Evolutionary conservation across 92 coral and sea anemone genomes (phyloP), one percentile per base, ranked within the genome.

Genomic region (Epizoanthus ramosus): DNA sequence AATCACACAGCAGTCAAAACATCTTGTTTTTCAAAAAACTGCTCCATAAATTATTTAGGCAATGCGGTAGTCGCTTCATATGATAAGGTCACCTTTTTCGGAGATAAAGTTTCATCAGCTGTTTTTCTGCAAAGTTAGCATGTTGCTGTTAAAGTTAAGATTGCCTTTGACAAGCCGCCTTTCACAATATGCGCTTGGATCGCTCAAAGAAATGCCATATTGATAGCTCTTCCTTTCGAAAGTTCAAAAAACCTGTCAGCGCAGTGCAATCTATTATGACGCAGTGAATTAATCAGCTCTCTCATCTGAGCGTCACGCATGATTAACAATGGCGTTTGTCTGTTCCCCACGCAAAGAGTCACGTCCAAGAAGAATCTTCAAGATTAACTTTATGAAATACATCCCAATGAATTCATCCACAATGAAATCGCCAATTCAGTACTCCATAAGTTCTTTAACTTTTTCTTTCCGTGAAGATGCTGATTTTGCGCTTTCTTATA

Each of bases 281-380:
- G 71, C 82, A 59, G 54, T 77, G 71, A 43, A 77, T 77, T 67
- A 77, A 60, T 39, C 82, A 63, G 56, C 31, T n/a, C 14, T 77
- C 39, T 39, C 59, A 19, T 61, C 80, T 58, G 3, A 75, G n/a
- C 89, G 89, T 88, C 92, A 88, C 82, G 83, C 61, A 65, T 80
- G 86, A 59, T 71, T 73, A 37, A 79, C 58, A 68, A 80, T 69
- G 59, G 76, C 63, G 23, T 80, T 81, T 74, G 57, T 77, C 71
- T 77, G 70, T 43, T 77, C 60, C 71, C 71, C 69, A 61, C 71
- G 39, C 71, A 61, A 13, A 43, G 23, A 37, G 82, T 77, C 82
- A 77, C 82, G 82, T 41, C 47, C 59, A 5, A 16, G 59, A 77
- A 60, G 59, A 77, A 39, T 77, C 64, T 57, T 77, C 41, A 14